These are phyloP conservation scores for Elmis aenea DNA, from an alignment of 2,888 invertebrate species.

Conservation along the genomic window DNA sequence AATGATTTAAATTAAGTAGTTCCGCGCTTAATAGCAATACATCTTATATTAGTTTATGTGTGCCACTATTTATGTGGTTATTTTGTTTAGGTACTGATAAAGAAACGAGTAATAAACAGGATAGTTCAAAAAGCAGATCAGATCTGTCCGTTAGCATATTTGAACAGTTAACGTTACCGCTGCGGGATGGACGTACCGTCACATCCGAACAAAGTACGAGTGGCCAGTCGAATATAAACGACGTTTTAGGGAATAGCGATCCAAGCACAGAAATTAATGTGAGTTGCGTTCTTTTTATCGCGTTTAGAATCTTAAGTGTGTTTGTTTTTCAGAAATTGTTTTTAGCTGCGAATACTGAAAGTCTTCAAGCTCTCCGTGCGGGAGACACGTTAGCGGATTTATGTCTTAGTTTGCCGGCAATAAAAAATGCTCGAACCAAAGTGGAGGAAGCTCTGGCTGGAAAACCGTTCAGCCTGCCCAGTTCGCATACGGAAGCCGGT, in stretches of 20 bases:
- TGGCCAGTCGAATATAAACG: conserved; percentile 47
- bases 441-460: conserved; percentile 61
- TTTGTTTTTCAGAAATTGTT: conserved; percentile 63
- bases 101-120: conserved; percentile 49
- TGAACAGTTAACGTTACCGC: conserved; percentile 66
- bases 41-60: no score
- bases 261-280: conserved; percentile 49
- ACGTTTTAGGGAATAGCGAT: conserved; percentile 45
- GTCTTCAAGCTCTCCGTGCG: conserved; percentile 75
- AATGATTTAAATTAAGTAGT: no score
- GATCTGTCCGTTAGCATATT: conserved; percentile 68
- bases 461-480: conserved; percentile 62
- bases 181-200: conserved; percentile 52
- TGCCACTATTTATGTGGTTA: no score
- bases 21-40: no score
- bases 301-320: not conserved
- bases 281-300: conserved; percentile 14
- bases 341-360: conserved; percentile 69
- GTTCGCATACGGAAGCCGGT: conserved; percentile 68
- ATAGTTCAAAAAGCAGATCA: conserved; percentile 58
- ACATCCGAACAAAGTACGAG: conserved; percentile 40
- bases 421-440: conserved; percentile 58
- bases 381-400: conserved; percentile 77
- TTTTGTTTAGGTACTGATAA: conserved; percentile 50
- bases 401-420: conserved; percentile 70